phyloP scores from a whole-genome alignment of 2,797 vertebrate genomes.

The Sebastiscus tertius region DNA sequence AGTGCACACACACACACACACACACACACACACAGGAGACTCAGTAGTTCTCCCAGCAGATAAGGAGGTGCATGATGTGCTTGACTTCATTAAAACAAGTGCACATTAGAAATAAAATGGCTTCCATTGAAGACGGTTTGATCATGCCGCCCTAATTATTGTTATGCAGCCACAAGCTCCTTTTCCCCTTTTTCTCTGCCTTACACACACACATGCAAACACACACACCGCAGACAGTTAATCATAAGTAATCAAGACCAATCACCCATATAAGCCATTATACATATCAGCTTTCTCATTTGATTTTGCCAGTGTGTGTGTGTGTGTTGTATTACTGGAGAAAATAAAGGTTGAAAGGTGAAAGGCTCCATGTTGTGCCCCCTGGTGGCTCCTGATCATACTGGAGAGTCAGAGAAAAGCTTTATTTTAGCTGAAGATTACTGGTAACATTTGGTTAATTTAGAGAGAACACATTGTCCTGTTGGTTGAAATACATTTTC shows the following conservation, averaged over 20 bases:
- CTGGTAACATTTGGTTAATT: background rate
- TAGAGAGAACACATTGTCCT: background rate
- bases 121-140: slow-evolving; percentile 19
- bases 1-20: background rate
- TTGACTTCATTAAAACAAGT: slow-evolving; percentile 61
- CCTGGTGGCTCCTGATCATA: slow-evolving; percentile 54
- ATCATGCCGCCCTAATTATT: slow-evolving; percentile 52
- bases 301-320: slow-evolving; percentile 34
- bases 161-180: slow-evolving; percentile 29
- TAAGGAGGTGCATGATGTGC: slow-evolving; percentile 37
- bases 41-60: slow-evolving; percentile 14
- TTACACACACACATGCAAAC: background rate
- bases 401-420: background rate
- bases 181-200: slow-evolving; percentile 10
- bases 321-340: background rate
- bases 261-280: slow-evolving; percentile 59
- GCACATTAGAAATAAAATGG: slow-evolving; percentile 22
- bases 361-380: slow-evolving; percentile 49
- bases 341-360: background rate
- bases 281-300: slow-evolving; percentile 65
- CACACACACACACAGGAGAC: slow-evolving; percentile 11
- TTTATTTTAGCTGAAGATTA: background rate
- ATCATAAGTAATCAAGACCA: slow-evolving; percentile 55
- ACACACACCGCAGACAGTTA: slow-evolving; percentile 17
- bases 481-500: background rate